Evolutionary conservation across 1,140 invertebrate species (phyloP).

Genomic region (Drosophila varians): DNA sequence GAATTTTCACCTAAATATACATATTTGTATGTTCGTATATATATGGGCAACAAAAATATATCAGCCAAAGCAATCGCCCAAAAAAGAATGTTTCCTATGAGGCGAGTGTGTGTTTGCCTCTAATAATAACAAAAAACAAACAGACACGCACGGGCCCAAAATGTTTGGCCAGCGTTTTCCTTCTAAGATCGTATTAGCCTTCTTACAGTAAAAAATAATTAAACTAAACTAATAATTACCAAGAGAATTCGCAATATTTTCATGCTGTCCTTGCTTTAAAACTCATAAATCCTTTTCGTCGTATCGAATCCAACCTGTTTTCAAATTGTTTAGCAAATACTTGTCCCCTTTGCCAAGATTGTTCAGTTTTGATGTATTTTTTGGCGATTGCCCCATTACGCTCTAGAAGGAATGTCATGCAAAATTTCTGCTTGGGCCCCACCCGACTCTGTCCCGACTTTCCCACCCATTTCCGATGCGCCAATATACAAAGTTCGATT

Average conservation of each 20-base stretch:
- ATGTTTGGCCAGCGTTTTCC: constrained; percentile 39
- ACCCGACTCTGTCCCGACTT: background rate
- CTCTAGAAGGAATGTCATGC: constrained; percentile 34
- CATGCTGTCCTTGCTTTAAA: too few species aligned
- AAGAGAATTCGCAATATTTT: too few species aligned
- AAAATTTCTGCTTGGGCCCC: constrained; percentile 5
- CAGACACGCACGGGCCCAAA: constrained; percentile 21
- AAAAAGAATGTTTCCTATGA: constrained; percentile 47
- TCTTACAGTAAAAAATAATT: background rate
- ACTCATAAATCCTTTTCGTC: too few species aligned
- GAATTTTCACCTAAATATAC: constrained; percentile 71
- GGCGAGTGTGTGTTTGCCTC: constrained; percentile 38
- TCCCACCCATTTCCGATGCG: constrained; percentile 10
- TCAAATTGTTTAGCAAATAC: constrained; percentile 31
- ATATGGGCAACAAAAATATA: constrained; percentile 22
- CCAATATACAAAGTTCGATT: constrained; percentile 8
- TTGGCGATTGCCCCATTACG: constrained; percentile 38
- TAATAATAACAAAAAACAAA: constrained; percentile 68
- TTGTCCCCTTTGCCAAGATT: constrained; percentile 63
- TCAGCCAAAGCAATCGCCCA: constrained; percentile 47
- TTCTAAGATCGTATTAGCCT: background rate
- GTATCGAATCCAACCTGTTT: background rate
- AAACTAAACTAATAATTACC: too few species aligned
- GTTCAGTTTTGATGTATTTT: constrained; percentile 66
- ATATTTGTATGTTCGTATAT: constrained; percentile 21